Evolutionary conservation across 1,140 invertebrate species (phyloP), one percentile per base, ranked within the genome.

Genomic region (Macrocentrus cingulum): DNA sequence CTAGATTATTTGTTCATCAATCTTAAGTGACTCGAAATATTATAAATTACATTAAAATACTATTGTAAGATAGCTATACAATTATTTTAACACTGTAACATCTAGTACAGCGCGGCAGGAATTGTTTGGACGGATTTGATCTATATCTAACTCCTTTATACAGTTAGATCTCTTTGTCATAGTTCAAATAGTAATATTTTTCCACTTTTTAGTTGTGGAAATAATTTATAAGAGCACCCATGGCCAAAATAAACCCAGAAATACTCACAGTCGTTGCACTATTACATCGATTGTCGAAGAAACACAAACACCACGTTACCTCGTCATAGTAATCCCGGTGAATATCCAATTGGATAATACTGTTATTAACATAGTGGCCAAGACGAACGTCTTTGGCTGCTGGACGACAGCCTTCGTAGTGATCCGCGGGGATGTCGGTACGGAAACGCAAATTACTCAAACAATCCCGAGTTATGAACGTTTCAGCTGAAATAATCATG

Each of bases 391-490:
- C 91, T 66, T 84, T 84, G 1, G 91, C 87, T 41, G 91, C 90
- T 29, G 87, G 82, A 59, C 92, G 82, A 70, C 93, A 96, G 0
- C 93, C 93, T 79, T 95, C 92, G 77, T 93, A 95, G 59, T 87
- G 88, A 78, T 95, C 94, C 1, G 92, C 91, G n/a, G 93, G 94
- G 64, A 95, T 91, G 69, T 96, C 93, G 19, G 87, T 91, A 52
- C 92, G 81, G 56, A 88, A 83, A 68, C 83, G 84, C 11, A 95
- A 75, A 8, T 88, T 85, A 66, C 92, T 95, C 1, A 95, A 70
- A 76, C 94, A 96, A 66, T 92, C 89, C 66, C 94, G 82, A 0
- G 90, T 95, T 18, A 95, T 90, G 0, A 91, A 80, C 68, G 86
- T 84, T 67, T 90, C 84, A 42, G 87, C 91, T 93, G 69, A 54